These are phyloP conservation scores for Orientallactaga bullata DNA, from an alignment of 2,113 vertebrate species.

Conservation along the genomic window DNA sequence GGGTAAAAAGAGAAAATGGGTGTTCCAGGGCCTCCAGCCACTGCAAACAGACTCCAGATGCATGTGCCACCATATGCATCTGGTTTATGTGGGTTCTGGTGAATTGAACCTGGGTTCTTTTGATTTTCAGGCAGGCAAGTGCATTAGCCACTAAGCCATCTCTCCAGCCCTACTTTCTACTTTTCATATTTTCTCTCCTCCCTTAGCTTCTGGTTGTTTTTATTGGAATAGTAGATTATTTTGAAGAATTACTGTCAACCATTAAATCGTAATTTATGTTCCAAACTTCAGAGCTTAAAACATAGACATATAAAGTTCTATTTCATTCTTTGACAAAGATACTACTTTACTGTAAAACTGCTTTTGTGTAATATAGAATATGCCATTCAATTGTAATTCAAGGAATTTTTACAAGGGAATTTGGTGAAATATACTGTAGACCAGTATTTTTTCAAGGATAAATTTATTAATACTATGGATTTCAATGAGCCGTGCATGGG, in stretches of 20 bases:
- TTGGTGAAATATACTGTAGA: neutral
- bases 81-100: too few relatives aligned
- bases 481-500: neutral
- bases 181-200: neutral
- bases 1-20: too few relatives aligned
- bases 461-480: neutral
- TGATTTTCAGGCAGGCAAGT: too few relatives aligned
- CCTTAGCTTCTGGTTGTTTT: neutral
- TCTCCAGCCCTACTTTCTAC: neutral
- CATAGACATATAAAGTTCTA: slow-evolving; percentile 31
- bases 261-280: slow-evolving; percentile 35
- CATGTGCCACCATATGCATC: too few relatives aligned
- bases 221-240: neutral
- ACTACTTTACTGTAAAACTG: slow-evolving; percentile 9
- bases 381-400: neutral
- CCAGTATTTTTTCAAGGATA: neutral
- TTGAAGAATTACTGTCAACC: neutral
- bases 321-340: neutral
- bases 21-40: too few relatives aligned
- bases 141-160: too few relatives aligned
- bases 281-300: neutral
- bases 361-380: neutral
- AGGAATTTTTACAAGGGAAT: neutral
- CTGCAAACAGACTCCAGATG: too few relatives aligned
- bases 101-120: too few relatives aligned